phyloP scores from a whole-genome alignment of 2,888 invertebrate genomes.

The Cyclophora albipunctata region DNA sequence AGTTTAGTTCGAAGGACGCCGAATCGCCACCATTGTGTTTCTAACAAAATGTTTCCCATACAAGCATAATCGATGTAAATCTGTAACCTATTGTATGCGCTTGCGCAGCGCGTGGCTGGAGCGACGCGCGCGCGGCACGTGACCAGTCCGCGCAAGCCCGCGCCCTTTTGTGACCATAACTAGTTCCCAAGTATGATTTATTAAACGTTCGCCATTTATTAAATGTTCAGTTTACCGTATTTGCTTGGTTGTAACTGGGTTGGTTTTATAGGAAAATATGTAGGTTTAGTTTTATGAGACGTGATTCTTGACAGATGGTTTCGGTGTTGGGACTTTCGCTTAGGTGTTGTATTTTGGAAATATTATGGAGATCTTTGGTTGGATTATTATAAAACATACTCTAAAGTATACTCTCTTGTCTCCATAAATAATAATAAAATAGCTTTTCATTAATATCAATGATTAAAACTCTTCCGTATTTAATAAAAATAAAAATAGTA shows the following conservation, averaged over 20 bases:
- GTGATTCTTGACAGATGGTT: background rate
- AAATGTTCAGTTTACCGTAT: slow-evolving; percentile 10
- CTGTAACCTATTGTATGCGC: slow-evolving; percentile 24
- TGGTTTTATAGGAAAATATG: slow-evolving; percentile 1
- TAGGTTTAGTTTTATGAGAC: background rate
- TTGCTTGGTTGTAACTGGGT: slow-evolving; percentile 6
- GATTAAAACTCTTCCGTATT: too few species aligned
- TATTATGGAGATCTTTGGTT: too few species aligned
- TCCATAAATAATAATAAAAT: too few species aligned
- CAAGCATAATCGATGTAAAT: slow-evolving; percentile 13
- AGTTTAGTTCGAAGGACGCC: too few species aligned
- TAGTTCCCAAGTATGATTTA: slow-evolving; percentile 27
- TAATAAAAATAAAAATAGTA: too few species aligned
- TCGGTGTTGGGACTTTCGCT: too few species aligned
- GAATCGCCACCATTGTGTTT: too few species aligned
- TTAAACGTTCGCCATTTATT: slow-evolving; percentile 19
- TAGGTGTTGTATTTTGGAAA: too few species aligned
- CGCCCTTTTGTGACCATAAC: slow-evolving; percentile 57
- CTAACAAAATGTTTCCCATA: background rate
- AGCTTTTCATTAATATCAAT: too few species aligned
- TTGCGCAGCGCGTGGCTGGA: slow-evolving; percentile 56
- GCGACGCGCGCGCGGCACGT: slow-evolving; percentile 65
- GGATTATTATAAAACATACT: too few species aligned
- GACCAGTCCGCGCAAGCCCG: slow-evolving; percentile 45
- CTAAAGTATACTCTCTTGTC: too few species aligned